Conservation (phyloP, 2,888 invertebrate genomes). For the Eudemis profundana region DNA sequence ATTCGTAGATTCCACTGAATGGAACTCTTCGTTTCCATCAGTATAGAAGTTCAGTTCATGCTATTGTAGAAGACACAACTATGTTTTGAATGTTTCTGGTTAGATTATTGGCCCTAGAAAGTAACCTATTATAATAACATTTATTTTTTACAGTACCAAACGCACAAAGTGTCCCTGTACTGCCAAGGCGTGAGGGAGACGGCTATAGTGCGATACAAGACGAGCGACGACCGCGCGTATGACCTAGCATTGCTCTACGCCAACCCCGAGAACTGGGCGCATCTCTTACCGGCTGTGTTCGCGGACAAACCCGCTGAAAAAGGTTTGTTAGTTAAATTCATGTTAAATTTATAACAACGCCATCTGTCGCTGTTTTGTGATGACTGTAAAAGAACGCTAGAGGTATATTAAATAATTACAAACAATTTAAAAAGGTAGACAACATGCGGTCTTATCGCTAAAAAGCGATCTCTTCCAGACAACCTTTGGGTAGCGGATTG, state of each 20-base stretch:
- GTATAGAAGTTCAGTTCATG: too few relatives aligned
- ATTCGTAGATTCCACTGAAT: too few relatives aligned
- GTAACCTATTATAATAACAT: too few relatives aligned
- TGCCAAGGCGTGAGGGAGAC: constrained; percentile 71
- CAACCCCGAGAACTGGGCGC: constrained; percentile 66
- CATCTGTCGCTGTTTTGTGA: not conserved
- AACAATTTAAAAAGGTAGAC: too few relatives aligned
- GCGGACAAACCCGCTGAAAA: constrained; percentile 65
- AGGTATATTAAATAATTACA: too few relatives aligned
- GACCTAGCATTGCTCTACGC: constrained; percentile 78
- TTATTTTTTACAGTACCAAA: constrained; percentile 62
- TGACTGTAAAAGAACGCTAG: not conserved
- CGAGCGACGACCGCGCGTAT: constrained; percentile 74
- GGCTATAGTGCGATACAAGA: constrained; percentile 79
- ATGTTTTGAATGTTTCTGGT: too few relatives aligned
- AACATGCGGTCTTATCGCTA: too few relatives aligned
- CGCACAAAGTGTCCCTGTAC: constrained; percentile 71
- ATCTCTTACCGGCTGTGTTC: constrained; percentile 65
- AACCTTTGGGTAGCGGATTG: too few relatives aligned
- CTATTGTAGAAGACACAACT: too few relatives aligned
- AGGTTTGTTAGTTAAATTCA: constrained; percentile 57
- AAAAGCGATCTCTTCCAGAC: too few relatives aligned
- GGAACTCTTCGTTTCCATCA: too few relatives aligned
- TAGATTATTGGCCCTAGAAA: too few relatives aligned
- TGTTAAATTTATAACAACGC: not conserved